A percentile compares a stretch with the other conserved stretches of the same genome.
Conservation (phyloP, 2,113 vertebrate genomes). For the Engraulis encrasicolus region DNA sequence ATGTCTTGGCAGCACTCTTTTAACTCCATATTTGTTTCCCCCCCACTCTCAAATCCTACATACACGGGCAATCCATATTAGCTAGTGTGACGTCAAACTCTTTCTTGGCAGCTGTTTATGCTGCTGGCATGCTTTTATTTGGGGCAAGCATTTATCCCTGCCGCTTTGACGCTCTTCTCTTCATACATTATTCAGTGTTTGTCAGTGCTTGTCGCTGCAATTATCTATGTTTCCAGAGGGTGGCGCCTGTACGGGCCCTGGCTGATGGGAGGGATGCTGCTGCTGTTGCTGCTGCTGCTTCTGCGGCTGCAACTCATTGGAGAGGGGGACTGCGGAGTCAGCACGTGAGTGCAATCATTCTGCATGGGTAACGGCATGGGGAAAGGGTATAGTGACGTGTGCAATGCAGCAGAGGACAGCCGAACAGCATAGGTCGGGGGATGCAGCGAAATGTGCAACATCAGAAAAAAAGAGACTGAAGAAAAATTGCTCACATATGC, state of each 20-base stretch:
- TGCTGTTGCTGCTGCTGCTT: too few relatives aligned
- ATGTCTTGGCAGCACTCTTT: too few relatives aligned
- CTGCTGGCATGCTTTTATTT: not conserved
- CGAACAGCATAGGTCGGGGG: not conserved
- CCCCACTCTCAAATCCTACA: too few relatives aligned
- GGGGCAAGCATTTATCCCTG: not conserved
- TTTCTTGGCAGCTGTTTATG: not conserved
- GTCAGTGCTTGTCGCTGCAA: not conserved
- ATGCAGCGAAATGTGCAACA: not conserved
- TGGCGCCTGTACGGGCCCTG: not conserved
- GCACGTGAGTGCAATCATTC: slow-evolving; percentile 61
- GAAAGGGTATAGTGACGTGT: slow-evolving; percentile 54
- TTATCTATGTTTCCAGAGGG: not conserved
- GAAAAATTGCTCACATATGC: too few relatives aligned
- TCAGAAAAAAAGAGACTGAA: too few relatives aligned
- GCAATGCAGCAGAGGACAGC: slow-evolving; percentile 37
- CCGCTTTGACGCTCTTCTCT: not conserved
- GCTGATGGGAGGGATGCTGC: not conserved
- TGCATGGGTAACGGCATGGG: slow-evolving; percentile 48
- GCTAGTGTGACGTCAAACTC: not conserved
- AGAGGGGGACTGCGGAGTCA: slow-evolving; percentile 67
- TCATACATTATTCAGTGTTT: not conserved
- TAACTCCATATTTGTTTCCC: too few relatives aligned
- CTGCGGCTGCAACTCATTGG: slow-evolving; percentile 38
- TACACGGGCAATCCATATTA: not conserved